Evolutionary conservation across 2,888 invertebrate genomes (phyloP).

Genomic region (Agrochola macilenta): DNA sequence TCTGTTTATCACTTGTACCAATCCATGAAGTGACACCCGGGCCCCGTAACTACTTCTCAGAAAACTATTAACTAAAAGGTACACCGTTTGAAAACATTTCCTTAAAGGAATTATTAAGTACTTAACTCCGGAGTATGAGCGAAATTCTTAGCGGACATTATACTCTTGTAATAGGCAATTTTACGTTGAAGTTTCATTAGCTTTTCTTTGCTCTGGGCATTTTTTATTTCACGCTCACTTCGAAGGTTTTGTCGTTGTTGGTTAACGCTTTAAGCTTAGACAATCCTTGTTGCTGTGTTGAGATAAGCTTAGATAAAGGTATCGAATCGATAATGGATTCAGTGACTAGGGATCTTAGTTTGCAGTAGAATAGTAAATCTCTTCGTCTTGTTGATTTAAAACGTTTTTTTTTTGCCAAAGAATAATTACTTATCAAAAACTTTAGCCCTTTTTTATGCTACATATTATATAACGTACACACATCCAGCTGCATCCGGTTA

Average conservation of each 20-base stretch:
- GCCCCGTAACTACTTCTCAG: conserved; percentile 53
- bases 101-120: conserved; percentile 79
- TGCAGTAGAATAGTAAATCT: not conserved
- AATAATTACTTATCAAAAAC: too few species aligned
- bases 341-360: not conserved
- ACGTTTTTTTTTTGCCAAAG: not conserved
- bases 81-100: conserved; percentile 81
- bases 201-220: conserved; percentile 51
- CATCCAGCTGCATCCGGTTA: not conserved
- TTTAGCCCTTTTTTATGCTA: not conserved
- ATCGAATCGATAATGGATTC: not conserved
- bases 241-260: conserved; percentile 20
- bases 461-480: not conserved
- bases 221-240: conserved; percentile 46
- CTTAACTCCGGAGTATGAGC: conserved; percentile 71
- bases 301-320: not conserved
- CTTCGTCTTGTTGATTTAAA: not conserved
- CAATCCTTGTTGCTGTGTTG: not conserved
- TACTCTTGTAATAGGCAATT: conserved; percentile 64
- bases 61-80: conserved; percentile 84
- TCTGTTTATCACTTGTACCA: conserved; percentile 35
- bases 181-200: conserved; percentile 58
- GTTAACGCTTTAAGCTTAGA: conserved; percentile 3
- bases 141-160: conserved; percentile 70
- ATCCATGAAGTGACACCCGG: conserved; percentile 65